Base-by-base conservation (phyloP, 1,140 invertebrate species). In the Hyles euphorbiae region DNA sequence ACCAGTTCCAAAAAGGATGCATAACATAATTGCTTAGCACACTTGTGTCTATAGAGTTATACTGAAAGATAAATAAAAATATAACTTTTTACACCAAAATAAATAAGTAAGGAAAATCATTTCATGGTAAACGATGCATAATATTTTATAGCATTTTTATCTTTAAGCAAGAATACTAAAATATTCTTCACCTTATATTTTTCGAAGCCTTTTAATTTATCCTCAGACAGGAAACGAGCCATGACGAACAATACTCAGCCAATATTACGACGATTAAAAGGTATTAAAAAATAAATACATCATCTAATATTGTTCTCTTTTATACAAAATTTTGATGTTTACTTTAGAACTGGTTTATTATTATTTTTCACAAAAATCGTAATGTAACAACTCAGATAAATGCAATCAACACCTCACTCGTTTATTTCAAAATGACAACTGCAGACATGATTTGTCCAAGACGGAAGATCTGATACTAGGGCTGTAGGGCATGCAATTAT, bases 1-100 rank as follows among this genome's bases (percentile, higher is more conserved):
- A 93, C 91, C 92, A 93, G 81, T 99, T 97, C 98, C 98, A 99
- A 89, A 99, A 99, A 34, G 98, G 98, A 84, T 99, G 98, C 96
- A 98, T 98, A 73, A 99, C 92, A 93, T 99, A 98, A 56, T 95
- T 95, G 80, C 97, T 98, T 8, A 99, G 90, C 50, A 96, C 94
- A 87, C 96, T 98, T 5, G 96, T 98, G 86, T 99, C 98, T 72
- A 97, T 91, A 49, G 95, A 96, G 86, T 93, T 98, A 80, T 99
- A 99, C 97, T 99, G 92, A 78, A 94, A 95, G 22, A 22, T 22
- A 78, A 81, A 84, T 60, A 54, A 65, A 56, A 58, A 53, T 12
- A 49, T 48, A 8, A 12, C 36, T 56, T 34, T 32, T 51, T 34
- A 8, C 4, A 40, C 5, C 8, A 5, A 40, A 5, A 56, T 34